phyloP scores from a whole-genome alignment of 2,113 vertebrate genomes.

The Anoplopoma fimbria region DNA sequence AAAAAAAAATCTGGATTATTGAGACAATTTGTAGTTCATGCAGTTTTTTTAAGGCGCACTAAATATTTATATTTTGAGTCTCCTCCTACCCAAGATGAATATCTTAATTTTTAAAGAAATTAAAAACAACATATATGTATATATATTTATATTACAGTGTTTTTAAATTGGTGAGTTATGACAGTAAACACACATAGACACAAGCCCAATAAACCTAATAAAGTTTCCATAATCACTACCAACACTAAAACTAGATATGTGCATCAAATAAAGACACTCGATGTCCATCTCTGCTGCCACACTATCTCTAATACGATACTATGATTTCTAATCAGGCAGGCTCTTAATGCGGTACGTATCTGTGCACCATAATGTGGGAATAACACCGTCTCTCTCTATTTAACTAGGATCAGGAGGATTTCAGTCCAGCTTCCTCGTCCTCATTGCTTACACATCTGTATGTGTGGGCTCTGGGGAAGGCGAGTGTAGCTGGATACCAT shows the following conservation, averaged over 20 bases:
- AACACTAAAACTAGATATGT: conserved; percentile 39
- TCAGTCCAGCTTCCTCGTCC: conserved; percentile 52
- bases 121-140: not conserved
- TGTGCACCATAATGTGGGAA: conserved; percentile 72
- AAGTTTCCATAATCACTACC: not conserved
- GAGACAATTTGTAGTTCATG: conserved; percentile 5
- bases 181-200: not conserved
- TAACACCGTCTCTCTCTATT: conserved; percentile 72
- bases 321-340: conserved; percentile 69
- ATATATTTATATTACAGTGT: not conserved
- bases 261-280: conserved; percentile 60
- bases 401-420: conserved; percentile 80
- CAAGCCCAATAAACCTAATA: not conserved
- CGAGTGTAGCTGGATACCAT: conserved; percentile 57
- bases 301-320: conserved; percentile 63
- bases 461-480: conserved; percentile 54
- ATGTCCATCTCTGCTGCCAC: conserved; percentile 51
- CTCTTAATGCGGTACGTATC: conserved; percentile 68
- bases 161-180: not conserved
- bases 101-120: not conserved
- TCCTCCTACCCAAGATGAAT: not conserved
- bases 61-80: conserved; percentile 10
- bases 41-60: conserved; percentile 10
- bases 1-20: not conserved
- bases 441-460: conserved; percentile 60